Evolutionary conservation across 1,140 invertebrate species (phyloP).

Genomic region (Diorhabda sublineata): DNA sequence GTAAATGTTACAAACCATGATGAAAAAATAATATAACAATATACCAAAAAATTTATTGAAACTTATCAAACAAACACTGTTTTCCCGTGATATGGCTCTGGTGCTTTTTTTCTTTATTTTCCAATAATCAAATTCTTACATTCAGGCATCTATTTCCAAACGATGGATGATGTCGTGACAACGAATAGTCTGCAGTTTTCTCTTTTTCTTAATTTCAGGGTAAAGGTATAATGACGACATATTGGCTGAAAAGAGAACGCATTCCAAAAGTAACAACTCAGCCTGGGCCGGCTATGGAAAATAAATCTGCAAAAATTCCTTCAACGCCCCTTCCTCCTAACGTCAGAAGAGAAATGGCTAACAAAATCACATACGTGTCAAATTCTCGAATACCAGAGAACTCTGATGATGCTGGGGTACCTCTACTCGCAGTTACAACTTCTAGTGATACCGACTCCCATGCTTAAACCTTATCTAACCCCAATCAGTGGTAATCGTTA

Average conservation of each 20-base stretch:
- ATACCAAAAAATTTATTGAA: no score
- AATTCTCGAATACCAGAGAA: neutral
- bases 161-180: no score
- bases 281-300: neutral
- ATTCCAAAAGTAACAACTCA: slow-evolving; percentile 28
- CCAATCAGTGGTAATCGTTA: neutral
- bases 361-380: no score
- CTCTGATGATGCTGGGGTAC: slow-evolving; percentile 7
- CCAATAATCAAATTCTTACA: no score
- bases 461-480: neutral
- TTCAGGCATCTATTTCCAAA: no score
- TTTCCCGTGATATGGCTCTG: no score
- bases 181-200: no score
- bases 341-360: neutral
- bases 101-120: no score
- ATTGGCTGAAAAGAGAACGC: slow-evolving; percentile 77
- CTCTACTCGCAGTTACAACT: slow-evolving; percentile 4
- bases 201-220: slow-evolving; percentile 56
- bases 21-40: no score
- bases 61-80: no score
- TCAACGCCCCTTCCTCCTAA: neutral
- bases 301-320: neutral
- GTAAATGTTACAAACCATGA: no score
- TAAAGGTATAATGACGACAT: slow-evolving; percentile 85
- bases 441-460: neutral